These are phyloP conservation scores for Hedychridium roseum DNA, from an alignment of 2,888 invertebrate genomes.

Conservation along the genomic window DNA sequence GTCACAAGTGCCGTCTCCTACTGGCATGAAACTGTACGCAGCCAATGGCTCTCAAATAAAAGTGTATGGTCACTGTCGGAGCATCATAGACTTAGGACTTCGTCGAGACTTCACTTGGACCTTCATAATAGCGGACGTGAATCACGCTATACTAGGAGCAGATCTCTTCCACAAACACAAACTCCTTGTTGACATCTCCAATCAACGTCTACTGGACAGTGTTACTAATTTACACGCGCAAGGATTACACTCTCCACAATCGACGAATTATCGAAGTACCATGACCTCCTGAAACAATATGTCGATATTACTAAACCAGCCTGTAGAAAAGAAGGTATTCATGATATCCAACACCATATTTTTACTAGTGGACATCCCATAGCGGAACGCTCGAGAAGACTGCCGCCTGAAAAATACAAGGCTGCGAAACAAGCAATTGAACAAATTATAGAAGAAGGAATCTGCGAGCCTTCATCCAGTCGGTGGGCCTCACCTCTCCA, in stretches of 20 bases:
- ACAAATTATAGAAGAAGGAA: slow-evolving; percentile 38
- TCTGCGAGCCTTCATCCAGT: slow-evolving; percentile 39
- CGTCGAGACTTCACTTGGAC: no score
- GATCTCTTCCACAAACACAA: no score
- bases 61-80: no score
- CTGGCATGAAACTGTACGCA: no score
- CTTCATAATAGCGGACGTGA: no score
- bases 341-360: slow-evolving; percentile 33
- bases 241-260: neutral
- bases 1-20: no score
- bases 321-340: slow-evolving; percentile 7
- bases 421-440: slow-evolving; percentile 43
- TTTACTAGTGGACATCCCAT: slow-evolving; percentile 47
- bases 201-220: slow-evolving; percentile 12
- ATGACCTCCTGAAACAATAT: neutral
- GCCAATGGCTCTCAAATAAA: no score
- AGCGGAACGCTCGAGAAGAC: slow-evolving; percentile 35
- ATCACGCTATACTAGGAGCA: no score
- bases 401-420: slow-evolving; percentile 41
- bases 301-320: neutral
- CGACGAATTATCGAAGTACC: neutral
- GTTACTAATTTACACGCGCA: slow-evolving; percentile 7
- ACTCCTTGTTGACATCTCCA: neutral
- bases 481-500: slow-evolving; percentile 40
- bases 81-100: no score